Conservation (phyloP, 2,888 invertebrate genomes). For the Monoplex corrugatus region DNA sequence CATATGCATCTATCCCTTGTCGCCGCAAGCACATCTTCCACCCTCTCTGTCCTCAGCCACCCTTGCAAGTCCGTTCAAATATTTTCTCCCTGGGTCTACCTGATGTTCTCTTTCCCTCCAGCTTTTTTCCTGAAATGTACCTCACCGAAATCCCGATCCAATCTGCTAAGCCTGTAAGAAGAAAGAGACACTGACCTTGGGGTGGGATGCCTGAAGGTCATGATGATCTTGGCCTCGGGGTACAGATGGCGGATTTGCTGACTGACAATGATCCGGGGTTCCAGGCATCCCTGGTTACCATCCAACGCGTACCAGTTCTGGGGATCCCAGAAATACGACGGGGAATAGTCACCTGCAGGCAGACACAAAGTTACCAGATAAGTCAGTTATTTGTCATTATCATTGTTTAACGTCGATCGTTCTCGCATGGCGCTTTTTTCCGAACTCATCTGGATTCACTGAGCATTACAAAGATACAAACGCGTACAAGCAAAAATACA, state of each 20-base stretch:
- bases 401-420: not conserved
- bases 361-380: not conserved
- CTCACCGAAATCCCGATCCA: too few species aligned
- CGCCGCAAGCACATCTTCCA: too few species aligned
- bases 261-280: constrained; percentile 22
- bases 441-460: too few species aligned
- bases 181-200: constrained; percentile 3
- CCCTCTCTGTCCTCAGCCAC: too few species aligned
- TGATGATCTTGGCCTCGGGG: constrained; percentile 17
- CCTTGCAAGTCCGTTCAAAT: too few species aligned
- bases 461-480: not conserved
- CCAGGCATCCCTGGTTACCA: constrained; percentile 42
- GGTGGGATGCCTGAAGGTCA: constrained; percentile 37
- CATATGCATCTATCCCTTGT: too few species aligned
- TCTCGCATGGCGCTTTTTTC: too few species aligned
- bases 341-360: constrained; percentile 33
- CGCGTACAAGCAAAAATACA: not conserved
- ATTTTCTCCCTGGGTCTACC: too few species aligned
- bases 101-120: too few species aligned
- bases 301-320: not conserved
- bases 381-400: not conserved
- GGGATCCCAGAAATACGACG: constrained; percentile 31
- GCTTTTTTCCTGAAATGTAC: too few species aligned
- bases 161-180: too few species aligned
- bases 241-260: constrained; percentile 34